Conservation (phyloP, 2,888 invertebrate species). For the Esperia sulphurella region DNA sequence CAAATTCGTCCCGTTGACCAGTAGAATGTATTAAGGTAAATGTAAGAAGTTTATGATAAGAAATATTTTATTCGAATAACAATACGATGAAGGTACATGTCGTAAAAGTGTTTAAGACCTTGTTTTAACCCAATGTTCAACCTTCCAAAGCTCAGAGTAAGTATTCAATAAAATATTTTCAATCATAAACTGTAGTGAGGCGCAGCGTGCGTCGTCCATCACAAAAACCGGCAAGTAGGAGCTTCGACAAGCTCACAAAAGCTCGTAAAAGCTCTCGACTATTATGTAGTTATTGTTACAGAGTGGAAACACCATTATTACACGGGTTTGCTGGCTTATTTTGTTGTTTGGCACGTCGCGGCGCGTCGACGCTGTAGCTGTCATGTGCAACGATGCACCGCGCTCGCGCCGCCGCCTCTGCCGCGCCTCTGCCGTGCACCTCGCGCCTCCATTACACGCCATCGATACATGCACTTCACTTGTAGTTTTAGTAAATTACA, state of each 20-base stretch:
- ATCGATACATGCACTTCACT: constrained; percentile 17
- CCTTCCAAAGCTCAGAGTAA: constrained; percentile 41
- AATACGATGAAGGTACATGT: constrained; percentile 46
- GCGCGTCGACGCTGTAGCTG: constrained; percentile 15
- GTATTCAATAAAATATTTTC: constrained; percentile 72
- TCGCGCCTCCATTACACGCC: constrained; percentile 14
- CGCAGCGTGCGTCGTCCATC: constrained; percentile 56
- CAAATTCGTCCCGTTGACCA: background rate
- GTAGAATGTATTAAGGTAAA: too few relatives aligned
- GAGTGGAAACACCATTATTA: constrained; percentile 79
- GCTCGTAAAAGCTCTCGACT: constrained; percentile 78
- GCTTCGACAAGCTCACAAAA: constrained; percentile 76
- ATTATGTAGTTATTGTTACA: constrained; percentile 79
- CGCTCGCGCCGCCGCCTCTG: constrained; percentile 1
- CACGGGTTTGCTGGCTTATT: constrained; percentile 64
- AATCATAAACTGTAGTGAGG: constrained; percentile 53
- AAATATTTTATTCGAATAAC: constrained; percentile 45
- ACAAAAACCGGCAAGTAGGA: constrained; percentile 72
- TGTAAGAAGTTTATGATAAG: background rate
- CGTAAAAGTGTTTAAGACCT: constrained; percentile 43
- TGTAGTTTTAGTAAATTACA: constrained; percentile 16
- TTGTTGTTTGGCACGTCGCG: constrained; percentile 65
- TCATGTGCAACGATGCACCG: constrained; percentile 12
- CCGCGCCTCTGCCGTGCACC: constrained; percentile 10
- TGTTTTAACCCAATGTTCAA: constrained; percentile 36